Evolutionary conservation across 2,888 invertebrate genomes (phyloP).

Genomic region (Sarcophaga carnaria): DNA sequence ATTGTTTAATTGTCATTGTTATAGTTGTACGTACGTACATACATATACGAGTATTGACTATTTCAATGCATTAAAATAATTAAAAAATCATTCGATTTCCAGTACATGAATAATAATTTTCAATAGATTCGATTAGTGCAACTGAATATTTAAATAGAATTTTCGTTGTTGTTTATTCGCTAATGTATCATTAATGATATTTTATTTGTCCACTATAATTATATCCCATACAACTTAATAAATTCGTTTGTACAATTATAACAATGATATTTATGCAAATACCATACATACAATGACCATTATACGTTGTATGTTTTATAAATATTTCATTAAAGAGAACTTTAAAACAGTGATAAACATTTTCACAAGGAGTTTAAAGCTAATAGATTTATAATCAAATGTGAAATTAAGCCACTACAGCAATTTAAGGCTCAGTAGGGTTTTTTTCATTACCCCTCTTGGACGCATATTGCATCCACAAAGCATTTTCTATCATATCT

Average conservation of each 20-base stretch:
- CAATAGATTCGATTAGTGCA: neutral
- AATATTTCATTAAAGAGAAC: neutral
- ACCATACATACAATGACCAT: neutral
- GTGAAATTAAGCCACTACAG: no score
- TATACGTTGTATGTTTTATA: neutral
- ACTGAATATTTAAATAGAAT: neutral
- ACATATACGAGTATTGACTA: neutral
- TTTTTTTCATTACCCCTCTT: no score
- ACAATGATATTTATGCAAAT: neutral
- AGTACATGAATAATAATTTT: neutral
- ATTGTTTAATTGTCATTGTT: no score
- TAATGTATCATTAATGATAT: neutral
- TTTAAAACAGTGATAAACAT: neutral
- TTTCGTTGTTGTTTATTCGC: neutral
- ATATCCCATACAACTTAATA: neutral
- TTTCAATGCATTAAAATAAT: neutral
- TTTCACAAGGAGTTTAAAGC: no score
- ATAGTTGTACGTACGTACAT: no score
- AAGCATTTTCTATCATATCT: no score
- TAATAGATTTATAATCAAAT: no score
- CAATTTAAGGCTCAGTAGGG: no score
- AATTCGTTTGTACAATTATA: neutral
- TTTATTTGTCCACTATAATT: neutral
- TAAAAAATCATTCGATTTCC: neutral
- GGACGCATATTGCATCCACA: no score